Percentiles rank a stretch among this genome's conserved stretches.
These are phyloP conservation scores for Calycopis cecrops DNA, from an alignment of 1,140 invertebrate species.

Conservation along the genomic window DNA sequence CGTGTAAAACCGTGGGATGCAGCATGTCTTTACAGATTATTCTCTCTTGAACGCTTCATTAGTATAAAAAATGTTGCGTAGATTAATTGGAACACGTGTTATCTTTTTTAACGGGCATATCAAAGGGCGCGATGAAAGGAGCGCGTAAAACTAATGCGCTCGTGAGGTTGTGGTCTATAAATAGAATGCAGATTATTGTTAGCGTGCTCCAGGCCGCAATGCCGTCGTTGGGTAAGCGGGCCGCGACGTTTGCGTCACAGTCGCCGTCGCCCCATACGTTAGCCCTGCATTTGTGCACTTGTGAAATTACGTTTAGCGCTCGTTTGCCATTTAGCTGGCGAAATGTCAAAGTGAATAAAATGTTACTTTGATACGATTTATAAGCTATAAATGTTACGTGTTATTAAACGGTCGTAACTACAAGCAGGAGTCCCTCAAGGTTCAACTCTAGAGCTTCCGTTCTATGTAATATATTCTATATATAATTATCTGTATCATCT, in stretches of 20 bases:
- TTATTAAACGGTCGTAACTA: no score
- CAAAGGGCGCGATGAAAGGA: conserved; percentile 6
- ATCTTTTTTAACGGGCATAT: background rate
- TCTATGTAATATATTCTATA: no score
- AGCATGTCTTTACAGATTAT: no score
- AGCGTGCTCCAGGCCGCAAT: conserved; percentile 44
- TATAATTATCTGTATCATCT: no score
- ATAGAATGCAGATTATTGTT: conserved; percentile 36
- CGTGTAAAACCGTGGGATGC: no score
- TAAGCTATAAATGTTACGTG: no score
- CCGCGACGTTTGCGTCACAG: conserved; percentile 36
- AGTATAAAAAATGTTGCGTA: background rate
- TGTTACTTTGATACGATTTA: background rate
- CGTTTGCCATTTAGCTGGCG: background rate
- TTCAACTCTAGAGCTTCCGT: no score
- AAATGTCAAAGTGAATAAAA: conserved; percentile 2
- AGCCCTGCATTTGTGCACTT: background rate
- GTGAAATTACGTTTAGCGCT: background rate
- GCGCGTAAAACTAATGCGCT: conserved; percentile 1
- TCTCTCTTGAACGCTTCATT: no score
- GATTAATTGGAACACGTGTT: conserved; percentile 4
- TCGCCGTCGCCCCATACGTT: conserved; percentile 15
- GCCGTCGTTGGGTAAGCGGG: conserved; percentile 37
- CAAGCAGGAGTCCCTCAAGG: no score
- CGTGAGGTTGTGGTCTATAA: conserved; percentile 16